These are phyloP conservation scores for Acleris literana DNA, from an alignment of 2,888 invertebrate species.

Conservation along the genomic window DNA sequence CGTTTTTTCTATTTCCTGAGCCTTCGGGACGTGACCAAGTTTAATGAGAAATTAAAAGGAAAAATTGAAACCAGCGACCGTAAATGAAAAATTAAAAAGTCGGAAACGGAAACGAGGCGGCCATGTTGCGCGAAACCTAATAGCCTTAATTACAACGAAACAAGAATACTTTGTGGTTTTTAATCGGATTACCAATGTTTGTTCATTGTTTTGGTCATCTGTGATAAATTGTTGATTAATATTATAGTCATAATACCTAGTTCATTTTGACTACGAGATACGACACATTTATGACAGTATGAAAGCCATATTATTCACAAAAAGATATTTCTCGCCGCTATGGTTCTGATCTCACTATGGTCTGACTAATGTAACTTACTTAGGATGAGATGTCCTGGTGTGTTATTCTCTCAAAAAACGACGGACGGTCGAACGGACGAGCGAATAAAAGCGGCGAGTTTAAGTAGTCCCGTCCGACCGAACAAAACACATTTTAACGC, in stretches of 20 bases:
- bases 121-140: constrained; percentile 67
- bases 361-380: no score
- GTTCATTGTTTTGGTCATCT: background rate
- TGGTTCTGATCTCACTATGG: no score
- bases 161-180: constrained; percentile 50
- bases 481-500: no score
- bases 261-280: background rate
- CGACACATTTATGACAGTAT: no score
- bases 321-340: no score
- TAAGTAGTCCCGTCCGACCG: no score
- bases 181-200: constrained; percentile 46
- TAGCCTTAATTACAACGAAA: constrained; percentile 71
- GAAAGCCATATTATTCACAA: no score
- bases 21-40: constrained; percentile 63
- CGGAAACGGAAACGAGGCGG: constrained; percentile 65
- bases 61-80: constrained; percentile 70
- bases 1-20: constrained; percentile 53
- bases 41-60: constrained; percentile 74
- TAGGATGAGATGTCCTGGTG: no score
- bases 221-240: background rate
- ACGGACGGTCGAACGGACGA: no score
- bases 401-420: no score
- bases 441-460: no score
- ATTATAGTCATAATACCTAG: background rate
- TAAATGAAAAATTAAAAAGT: constrained; percentile 78